Conservation (phyloP, 2,888 invertebrate species). For the Andricus quercusramuli region DNA sequence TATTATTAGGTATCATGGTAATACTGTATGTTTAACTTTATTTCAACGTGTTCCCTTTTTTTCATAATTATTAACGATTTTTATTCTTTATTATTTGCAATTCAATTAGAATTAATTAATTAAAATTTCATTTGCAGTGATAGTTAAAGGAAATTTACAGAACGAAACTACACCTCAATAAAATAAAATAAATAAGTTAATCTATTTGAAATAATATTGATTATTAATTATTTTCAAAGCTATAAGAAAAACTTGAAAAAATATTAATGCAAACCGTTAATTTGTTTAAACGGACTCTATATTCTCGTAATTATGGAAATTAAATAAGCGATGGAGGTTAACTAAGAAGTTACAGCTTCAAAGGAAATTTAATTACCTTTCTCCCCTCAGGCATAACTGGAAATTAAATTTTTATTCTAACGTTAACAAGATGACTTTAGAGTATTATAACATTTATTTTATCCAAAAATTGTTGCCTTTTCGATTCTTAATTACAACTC, state of each 20-base stretch:
- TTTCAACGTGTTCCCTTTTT: too few relatives aligned
- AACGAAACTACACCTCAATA: too few relatives aligned
- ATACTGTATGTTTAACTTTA: too few relatives aligned
- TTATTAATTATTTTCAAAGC: too few relatives aligned
- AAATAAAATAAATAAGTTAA: too few relatives aligned
- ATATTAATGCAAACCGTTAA: too few relatives aligned
- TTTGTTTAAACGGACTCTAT: background rate
- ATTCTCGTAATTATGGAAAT: background rate
- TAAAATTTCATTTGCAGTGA: too few relatives aligned
- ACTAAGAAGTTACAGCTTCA: constrained; percentile 2
- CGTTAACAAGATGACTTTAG: constrained; percentile 2
- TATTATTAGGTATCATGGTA: background rate
- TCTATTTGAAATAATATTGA: too few relatives aligned
- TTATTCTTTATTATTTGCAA: too few relatives aligned
- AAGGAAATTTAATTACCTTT: constrained; percentile 7
- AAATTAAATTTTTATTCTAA: constrained; percentile 3
- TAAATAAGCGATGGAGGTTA: background rate
- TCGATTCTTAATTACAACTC: background rate
- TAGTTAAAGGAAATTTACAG: too few relatives aligned
- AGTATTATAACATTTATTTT: background rate
- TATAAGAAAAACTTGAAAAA: too few relatives aligned
- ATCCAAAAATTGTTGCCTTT: background rate
- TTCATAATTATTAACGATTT: background rate
- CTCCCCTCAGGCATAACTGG: constrained; percentile 7
- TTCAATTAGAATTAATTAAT: too few relatives aligned